Evolutionary conservation across 2,797 vertebrate species (phyloP), one percentile per base, ranked within the genome.

Genomic region (Nyctibius grandis): DNA sequence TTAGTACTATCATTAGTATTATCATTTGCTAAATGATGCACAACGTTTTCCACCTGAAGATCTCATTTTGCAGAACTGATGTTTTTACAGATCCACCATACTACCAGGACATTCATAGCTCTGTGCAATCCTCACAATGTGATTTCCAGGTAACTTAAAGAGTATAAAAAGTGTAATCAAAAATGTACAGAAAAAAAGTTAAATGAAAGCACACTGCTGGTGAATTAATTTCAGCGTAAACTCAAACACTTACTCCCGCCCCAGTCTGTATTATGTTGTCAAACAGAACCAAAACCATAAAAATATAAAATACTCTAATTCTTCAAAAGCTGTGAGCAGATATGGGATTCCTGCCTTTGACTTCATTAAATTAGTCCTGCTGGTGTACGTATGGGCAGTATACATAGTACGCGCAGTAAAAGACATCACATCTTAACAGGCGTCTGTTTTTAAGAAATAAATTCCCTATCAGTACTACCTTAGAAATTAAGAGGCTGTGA

Each of bases 321-420:
- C n/a, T 50, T 83, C 42, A 51, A 57, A 68, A 89, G 25, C 36
- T 53, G 34, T 8, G 14, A 79, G 5, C 3, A 20, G 28, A 50
- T 44, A 47, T 1, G 1, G 4, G 26, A 77, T 15, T 80, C 45
- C 31, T 75, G 22, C 23, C 36, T 73, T 65, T 25, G 25, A 65
- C 48, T 89, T 86, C 11, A 72, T 44, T 57, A 50, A 47, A 60
- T 75, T 33, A 61, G 53, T 36, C n/a, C 60, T 54, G 38, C 44
- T 48, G 33, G 11, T 29, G 9, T 45, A 60, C 0, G 0, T 48
- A 40, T 0, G 2, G 76, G 34, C n/a, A 31, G 36, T 31, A 20
- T 34, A 45, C 16, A 38, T 8, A 57, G 1, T 7, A 63, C 1
- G 0, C 29, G 18, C 53, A 51, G 14, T 51, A 61, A 86, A 85